Base-by-base conservation (phyloP, 2,113 vertebrate species). In the Psettodes erumei region DNA sequence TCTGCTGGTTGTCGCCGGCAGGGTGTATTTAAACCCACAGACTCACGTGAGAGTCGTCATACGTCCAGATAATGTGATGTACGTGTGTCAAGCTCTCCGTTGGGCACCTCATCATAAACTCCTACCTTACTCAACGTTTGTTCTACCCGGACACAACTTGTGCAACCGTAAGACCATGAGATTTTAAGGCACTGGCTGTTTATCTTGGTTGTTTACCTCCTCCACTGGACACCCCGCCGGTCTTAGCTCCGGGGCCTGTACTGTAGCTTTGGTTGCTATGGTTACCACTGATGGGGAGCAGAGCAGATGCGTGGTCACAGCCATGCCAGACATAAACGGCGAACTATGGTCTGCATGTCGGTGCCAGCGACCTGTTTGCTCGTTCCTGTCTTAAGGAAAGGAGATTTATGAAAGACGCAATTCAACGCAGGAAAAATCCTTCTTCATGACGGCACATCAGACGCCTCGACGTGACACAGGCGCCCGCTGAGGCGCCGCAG, bases 401-500 rank as follows among this genome's bases (percentile, higher is more conserved):
- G n/a, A n/a, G n/a, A n/a, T n/a, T n/a, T n/a, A n/a, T n/a, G n/a
- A n/a, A n/a, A n/a, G n/a, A n/a, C n/a, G n/a, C n/a, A n/a, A n/a
- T n/a, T n/a, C n/a, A n/a, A n/a, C n/a, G n/a, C n/a, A n/a, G n/a
- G n/a, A n/a, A n/a, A n/a, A n/a, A n/a, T n/a, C n/a, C n/a, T n/a
- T n/a, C n/a, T n/a, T n/a, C n/a, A n/a, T n/a, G n/a, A n/a, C n/a
- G n/a, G n/a, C n/a, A n/a, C n/a, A n/a, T n/a, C n/a, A n/a, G n/a
- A n/a, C n/a, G n/a, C n/a, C n/a, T n/a, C n/a, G n/a, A n/a, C n/a
- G n/a, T n/a, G n/a, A n/a, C n/a, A n/a, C n/a, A n/a, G n/a, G n/a
- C n/a, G 50, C 23, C 33, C 30, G 6, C 50, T 25, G 56, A 23
- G 33, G 56, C 48, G n/a, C 60, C 74, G n/a, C 60, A 4, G 48